Percentiles rank a stretch among this genome's conserved stretches.
These are phyloP conservation scores for Pemphredon lugubris DNA, from an alignment of 2,888 invertebrate species.

Conservation along the genomic window DNA sequence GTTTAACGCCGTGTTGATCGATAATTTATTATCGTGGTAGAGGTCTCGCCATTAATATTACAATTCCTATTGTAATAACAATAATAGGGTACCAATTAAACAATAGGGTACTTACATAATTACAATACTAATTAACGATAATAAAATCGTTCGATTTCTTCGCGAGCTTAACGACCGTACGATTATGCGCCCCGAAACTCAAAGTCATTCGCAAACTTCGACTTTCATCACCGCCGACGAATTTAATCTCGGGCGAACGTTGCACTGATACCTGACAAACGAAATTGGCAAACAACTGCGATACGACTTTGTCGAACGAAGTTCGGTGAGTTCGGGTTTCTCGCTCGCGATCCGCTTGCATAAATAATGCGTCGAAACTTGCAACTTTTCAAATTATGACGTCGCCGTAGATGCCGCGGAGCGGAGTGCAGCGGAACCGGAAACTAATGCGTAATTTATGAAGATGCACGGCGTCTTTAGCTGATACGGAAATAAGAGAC, in stretches of 20 bases:
- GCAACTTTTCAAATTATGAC: conserved; percentile 66
- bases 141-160: too few species aligned
- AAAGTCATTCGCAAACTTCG: conserved; percentile 6
- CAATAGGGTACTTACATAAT: too few species aligned
- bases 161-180: too few species aligned
- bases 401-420: conserved; percentile 15
- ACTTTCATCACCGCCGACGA: conserved; percentile 16
- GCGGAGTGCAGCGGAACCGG: conserved; percentile 17
- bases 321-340: conserved; percentile 39
- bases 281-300: conserved; percentile 57
- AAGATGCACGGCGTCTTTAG: conserved; percentile 56
- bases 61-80: too few species aligned
- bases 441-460: conserved; percentile 66
- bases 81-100: too few species aligned
- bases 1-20: too few species aligned
- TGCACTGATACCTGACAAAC: conserved; percentile 31
- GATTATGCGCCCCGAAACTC: neutral
- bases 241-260: conserved; percentile 39
- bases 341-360: conserved; percentile 41
- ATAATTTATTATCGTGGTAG: too few species aligned
- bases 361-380: conserved; percentile 60
- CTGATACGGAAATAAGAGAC: conserved; percentile 59
- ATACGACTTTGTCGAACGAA: conserved; percentile 48
- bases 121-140: too few species aligned
- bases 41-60: too few species aligned